Base-by-base conservation (phyloP, 2,113 vertebrate genomes). In the Lamprologus callipterus region DNA sequence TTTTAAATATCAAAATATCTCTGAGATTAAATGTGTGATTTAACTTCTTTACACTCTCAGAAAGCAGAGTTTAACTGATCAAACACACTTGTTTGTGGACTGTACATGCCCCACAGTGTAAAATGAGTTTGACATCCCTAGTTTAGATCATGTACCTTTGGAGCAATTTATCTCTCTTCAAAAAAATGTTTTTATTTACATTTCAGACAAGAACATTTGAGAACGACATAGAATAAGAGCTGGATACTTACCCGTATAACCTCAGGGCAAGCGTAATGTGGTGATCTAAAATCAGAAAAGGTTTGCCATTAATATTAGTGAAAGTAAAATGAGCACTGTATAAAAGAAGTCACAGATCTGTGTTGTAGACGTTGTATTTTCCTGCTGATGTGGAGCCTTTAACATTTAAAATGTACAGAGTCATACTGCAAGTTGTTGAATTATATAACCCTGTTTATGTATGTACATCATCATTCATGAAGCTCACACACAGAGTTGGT, bases 221-320 rank as follows among this genome's bases (percentile, higher is more conserved):
- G 45, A 45, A 84, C 17, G 7, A 21, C n/a, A 8, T 6, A 12
- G 47, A 33, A 9, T 31, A 10, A 79, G 10, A 58, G 84, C 37
- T 28, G 63, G 80, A 33, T 60, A 83, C 97, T 96, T 95, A 98
- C 98, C 96, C 98, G 97, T 93, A 98, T 98, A 79, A 98, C 98
- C 92, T 98, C 98, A 13, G 98, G 98, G 88, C 98, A 98, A 19
- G 98, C 98, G 28, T 98, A 98, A 94, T 98, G 98, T 84, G 98
- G 98, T 54, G 98, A 98, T 88, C 96, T 97, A 88, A 88, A 94
- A 92, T 26, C 51, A 49, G 42, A 35, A 8, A 82, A 12, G 13
- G 31, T 53, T 28, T 8, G 8, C 16, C 12, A 40, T 23, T 13
- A 21, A 35, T 11, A 23, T 13, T 23, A 19, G 7, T 45, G 17